Base-by-base conservation (phyloP, 1,140 invertebrate species). In the Holotrichia oblita region DNA sequence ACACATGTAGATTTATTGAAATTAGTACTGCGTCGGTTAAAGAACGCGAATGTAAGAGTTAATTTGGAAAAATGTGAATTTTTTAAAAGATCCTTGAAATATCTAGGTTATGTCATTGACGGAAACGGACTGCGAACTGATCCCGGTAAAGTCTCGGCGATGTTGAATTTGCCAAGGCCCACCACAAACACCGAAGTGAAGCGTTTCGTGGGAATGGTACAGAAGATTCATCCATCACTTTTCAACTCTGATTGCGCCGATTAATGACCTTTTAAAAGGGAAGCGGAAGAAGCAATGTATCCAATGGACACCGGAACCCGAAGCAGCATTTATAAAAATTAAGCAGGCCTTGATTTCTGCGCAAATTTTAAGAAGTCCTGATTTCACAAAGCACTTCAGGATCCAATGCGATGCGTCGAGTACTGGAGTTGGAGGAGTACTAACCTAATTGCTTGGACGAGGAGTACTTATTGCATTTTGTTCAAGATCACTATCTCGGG, bases 201-300 rank as follows among this genome's bases (percentile, higher is more conserved):
- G 20, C 24, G 77, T 7, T 78, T 78, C 41, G 3, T 78, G 0
- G 77, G 61, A 40, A 12, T 90, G 87, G 82, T 90, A 88, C 77
- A 81, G 87, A 61, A 81, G 87, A 20, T 90, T 89, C 78, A 80
- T 89, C 9, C 81, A 82, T 42, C 81, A 88, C 59, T 85, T 88
- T 73, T 81, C 87, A 6, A 80, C 81, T 7, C n/a, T 88, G 4
- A 83, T 84, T 8, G 82, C 79, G 0, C 87, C 88, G 12, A 78
- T 90, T 4, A 83, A 86, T 78, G 48, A 82, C 40, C 80, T 89
- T 7, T 78, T 83, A 40, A 85, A 84, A 77, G 85, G 83, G 61
- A 81, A 83, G 61, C 81, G 79, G 8, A 79, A 80, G 59, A 34
- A 10, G n/a, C 79, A 81, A 72, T 3, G n/a, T 8, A 61, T 78